Evolutionary conservation across 1,140 invertebrate genomes (phyloP), one percentile per base, ranked within the genome.

Genomic region (Drosophila saltans): DNA sequence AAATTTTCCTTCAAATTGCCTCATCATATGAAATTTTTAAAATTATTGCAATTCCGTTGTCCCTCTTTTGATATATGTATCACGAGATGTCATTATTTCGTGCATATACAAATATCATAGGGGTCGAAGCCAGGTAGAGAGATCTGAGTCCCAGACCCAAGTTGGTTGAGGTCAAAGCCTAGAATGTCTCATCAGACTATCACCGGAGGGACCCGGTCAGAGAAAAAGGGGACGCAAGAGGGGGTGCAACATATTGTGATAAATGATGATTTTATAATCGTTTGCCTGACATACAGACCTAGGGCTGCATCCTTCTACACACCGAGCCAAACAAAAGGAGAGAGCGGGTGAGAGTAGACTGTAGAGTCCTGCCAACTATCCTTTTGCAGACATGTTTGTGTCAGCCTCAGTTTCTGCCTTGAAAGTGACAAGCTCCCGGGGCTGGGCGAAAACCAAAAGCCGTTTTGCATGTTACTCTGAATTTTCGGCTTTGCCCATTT

Each of bases 261-360:
- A 89, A 89, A 89, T 89, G 80, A 90, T 84, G 84, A 89, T 90
- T 89, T 89, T 84, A 84, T 89, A 89, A 89, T 89, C 85, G 84
- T 89, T 88, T 89, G 77, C 74, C 63, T 89, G 75, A 81, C 78
- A 89, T 63, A 72, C 45, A 75, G 45, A 52, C 45, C 45, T 52
- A 24, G 6, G 45, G 45, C 21, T 52, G 45, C 21, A 52, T 52
- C 6, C 45, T 24, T 52, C 45, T 52, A 52, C n/a, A 52, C 2
- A 26, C 16, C 21, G 7, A 48, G 7, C 3, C 39, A 65, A 7
- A 28, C 40, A 6, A 30, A 48, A 62, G 61, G 52, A 21, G 16
- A 45, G 16, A 7, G 43, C 7, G n/a, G 11, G 41, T 16, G 43
- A 21, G 16, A 21, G 43, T 7, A 48, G 24, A 21, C 58, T 16